Percentiles rank a stretch among this genome's conserved stretches.
phyloP scores from a whole-genome alignment of 2,113 vertebrate species.

The Cromileptes altivelis region DNA sequence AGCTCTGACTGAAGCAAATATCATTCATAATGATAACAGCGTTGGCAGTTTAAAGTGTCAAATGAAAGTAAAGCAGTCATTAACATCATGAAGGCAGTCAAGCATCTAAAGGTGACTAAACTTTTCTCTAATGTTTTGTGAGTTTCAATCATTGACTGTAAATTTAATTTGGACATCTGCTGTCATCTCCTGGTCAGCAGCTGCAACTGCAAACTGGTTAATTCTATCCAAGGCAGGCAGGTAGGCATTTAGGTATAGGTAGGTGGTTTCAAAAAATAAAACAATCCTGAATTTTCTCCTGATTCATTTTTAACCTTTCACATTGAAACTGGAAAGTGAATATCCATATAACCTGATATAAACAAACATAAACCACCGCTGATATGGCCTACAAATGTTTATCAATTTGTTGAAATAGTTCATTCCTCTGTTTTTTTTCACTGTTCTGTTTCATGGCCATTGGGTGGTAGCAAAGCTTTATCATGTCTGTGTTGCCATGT shows the following conservation, averaged over 20 bases:
- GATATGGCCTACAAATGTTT: neutral
- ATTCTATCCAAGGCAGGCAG: neutral
- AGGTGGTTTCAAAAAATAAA: neutral
- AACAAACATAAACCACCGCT: neutral
- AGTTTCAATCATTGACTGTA: neutral
- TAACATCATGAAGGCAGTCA: neutral
- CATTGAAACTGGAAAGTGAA: neutral
- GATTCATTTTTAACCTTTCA: neutral
- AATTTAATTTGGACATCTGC: conserved; percentile 8
- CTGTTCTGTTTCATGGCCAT: neutral
- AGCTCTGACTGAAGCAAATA: neutral
- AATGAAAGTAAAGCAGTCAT: neutral
- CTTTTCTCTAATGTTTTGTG: neutral
- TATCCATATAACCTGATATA: neutral
- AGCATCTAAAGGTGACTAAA: too few species aligned
- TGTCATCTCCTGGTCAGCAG: conserved; percentile 43
- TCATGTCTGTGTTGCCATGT: conserved; percentile 43
- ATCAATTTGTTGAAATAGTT: neutral
- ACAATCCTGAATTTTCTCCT: neutral
- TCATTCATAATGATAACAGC: neutral
- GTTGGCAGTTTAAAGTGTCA: neutral
- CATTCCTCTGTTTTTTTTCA: neutral
- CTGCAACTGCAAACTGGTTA: neutral
- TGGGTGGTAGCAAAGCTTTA: conserved; percentile 25
- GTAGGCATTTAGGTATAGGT: neutral